These are phyloP conservation scores for Coregonus suidteri DNA, from an alignment of 2,797 vertebrate genomes.

Conservation along the genomic window DNA sequence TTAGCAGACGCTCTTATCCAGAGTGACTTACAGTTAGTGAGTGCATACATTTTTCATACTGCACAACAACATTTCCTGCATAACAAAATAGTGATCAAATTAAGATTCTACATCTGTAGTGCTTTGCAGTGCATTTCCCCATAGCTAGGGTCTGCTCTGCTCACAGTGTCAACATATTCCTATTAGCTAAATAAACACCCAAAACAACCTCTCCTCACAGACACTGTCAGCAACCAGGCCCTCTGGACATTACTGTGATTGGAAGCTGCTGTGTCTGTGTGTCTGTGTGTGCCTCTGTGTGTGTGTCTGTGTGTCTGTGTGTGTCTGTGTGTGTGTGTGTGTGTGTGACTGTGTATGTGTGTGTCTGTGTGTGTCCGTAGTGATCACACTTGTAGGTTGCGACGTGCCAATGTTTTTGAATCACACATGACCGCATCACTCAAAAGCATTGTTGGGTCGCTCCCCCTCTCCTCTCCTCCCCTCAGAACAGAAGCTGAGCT, in stretches of 20 bases:
- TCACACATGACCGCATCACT: background rate
- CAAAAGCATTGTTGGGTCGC: too few relatives aligned
- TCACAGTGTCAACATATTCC: constrained; percentile 1
- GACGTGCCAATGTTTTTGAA: too few relatives aligned
- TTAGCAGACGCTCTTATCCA: too few relatives aligned
- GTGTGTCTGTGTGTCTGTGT: constrained; percentile 6
- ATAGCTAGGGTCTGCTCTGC: background rate
- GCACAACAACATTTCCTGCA: too few relatives aligned
- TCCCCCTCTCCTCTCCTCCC: too few relatives aligned
- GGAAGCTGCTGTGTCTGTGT: background rate
- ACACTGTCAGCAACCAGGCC: background rate
- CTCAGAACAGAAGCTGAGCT: too few relatives aligned
- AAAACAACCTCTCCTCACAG: constrained; percentile 9
- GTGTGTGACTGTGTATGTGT: background rate
- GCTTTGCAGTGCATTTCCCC: too few relatives aligned
- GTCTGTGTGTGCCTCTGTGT: constrained; percentile 27
- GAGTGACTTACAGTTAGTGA: too few relatives aligned
- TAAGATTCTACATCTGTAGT: too few relatives aligned
- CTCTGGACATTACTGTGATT: background rate
- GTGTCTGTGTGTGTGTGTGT: background rate
- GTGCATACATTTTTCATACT: too few relatives aligned
- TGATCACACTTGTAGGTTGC: background rate
- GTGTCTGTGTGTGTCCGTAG: background rate
- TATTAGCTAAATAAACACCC: constrained; percentile 48
- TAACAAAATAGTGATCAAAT: too few relatives aligned